Evolutionary conservation across 2,888 invertebrate genomes (phyloP).

Genomic region (Apotomis turbidana): DNA sequence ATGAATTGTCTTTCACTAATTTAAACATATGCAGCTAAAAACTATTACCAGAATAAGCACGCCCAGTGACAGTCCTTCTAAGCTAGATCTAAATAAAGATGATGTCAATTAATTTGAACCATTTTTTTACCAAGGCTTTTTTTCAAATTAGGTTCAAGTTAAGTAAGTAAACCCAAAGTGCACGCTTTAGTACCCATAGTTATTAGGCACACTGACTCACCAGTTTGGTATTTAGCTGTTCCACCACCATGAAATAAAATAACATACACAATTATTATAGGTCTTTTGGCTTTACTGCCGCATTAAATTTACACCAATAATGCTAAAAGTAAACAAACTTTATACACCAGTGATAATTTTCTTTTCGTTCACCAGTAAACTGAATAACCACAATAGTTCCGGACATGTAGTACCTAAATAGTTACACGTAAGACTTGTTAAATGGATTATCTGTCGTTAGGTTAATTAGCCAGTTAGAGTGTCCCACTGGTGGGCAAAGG

Average conservation of each 20-base stretch:
- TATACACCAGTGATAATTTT: not conserved
- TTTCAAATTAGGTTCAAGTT: not conserved
- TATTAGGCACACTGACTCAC: slow-evolving; percentile 72
- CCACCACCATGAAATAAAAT: slow-evolving; percentile 82
- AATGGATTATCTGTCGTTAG: too few species aligned
- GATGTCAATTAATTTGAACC: too few species aligned
- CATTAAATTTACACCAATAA: not conserved
- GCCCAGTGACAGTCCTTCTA: not conserved
- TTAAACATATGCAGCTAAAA: not conserved
- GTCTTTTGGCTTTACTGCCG: not conserved
- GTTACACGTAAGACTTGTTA: not conserved
- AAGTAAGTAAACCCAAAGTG: slow-evolving; percentile 44
- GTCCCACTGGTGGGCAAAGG: too few species aligned
- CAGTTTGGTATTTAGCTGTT: slow-evolving; percentile 61
- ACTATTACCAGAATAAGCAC: not conserved
- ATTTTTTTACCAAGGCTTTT: not conserved
- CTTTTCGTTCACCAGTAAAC: not conserved
- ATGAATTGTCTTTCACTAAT: too few species aligned
- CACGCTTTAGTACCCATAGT: slow-evolving; percentile 54
- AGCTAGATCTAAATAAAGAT: not conserved
- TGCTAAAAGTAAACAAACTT: not conserved
- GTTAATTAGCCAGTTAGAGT: too few species aligned
- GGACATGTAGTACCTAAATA: not conserved
- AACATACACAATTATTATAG: slow-evolving; percentile 45
- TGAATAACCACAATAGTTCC: not conserved